phyloP scores from a whole-genome alignment of 2,113 vertebrate genomes.

The Syngnathoides biaculeatus region DNA sequence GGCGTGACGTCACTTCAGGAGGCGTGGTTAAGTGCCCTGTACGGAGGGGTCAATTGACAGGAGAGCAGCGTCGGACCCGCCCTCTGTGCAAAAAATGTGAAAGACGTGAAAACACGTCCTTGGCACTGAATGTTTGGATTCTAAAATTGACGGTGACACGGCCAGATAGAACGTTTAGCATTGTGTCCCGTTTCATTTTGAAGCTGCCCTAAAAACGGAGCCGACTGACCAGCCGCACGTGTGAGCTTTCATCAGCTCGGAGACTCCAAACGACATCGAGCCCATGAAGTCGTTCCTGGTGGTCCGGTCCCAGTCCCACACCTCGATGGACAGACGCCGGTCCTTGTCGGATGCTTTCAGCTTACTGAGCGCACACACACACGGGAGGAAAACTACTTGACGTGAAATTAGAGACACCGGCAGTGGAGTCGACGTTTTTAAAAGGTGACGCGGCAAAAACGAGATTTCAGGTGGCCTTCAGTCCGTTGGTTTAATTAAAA shows the following conservation, averaged over 20 bases:
- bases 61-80: too few relatives aligned
- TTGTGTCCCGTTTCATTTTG: too few relatives aligned
- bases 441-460: neutral
- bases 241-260: constrained; percentile 89
- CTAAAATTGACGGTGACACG: too few relatives aligned
- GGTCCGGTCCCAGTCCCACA: constrained; percentile 97
- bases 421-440: too few relatives aligned
- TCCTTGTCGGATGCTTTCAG: constrained; percentile 91
- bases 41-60: too few relatives aligned
- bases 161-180: neutral
- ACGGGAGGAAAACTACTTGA: constrained; percentile 2
- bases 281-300: constrained; percentile 98
- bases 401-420: neutral
- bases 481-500: too few relatives aligned
- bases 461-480: neutral
- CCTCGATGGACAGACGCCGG: constrained; percentile 87
- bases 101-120: too few relatives aligned
- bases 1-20: too few relatives aligned
- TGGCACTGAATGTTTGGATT: too few relatives aligned
- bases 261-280: constrained; percentile 93
- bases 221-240: constrained; percentile 84
- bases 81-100: too few relatives aligned
- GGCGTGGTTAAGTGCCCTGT: too few relatives aligned
- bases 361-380: constrained; percentile 73
- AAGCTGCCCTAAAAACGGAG: neutral